Conservation (phyloP, 2,888 invertebrate species). For the Stictocephala bisonia region DNA sequence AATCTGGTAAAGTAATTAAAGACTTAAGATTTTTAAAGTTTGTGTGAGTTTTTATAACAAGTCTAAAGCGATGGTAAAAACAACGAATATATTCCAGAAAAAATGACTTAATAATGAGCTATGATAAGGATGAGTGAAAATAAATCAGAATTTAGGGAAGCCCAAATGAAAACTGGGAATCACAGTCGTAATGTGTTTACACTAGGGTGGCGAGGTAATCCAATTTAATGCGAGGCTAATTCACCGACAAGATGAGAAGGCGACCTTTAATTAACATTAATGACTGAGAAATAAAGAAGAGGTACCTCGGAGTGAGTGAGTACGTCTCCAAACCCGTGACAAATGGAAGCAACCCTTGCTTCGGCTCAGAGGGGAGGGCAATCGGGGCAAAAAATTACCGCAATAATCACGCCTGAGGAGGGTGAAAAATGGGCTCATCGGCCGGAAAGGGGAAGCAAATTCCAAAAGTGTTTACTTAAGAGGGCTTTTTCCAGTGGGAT, state of each 20-base stretch:
- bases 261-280: constrained; percentile 33
- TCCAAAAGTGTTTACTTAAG: neutral
- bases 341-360: neutral
- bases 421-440: neutral
- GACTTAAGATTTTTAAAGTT: too few relatives aligned
- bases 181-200: neutral
- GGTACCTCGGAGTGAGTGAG: neutral
- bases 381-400: constrained; percentile 28
- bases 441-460: neutral
- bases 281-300: constrained; percentile 21
- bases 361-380: constrained; percentile 2
- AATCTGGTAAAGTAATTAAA: too few relatives aligned
- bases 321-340: constrained; percentile 11
- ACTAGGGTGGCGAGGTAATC: too few relatives aligned
- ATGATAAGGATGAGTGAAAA: too few relatives aligned
- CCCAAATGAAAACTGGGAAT: neutral
- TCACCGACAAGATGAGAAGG: neutral
- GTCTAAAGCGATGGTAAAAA: too few relatives aligned
- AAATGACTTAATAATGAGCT: too few relatives aligned
- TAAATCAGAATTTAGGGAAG: too few relatives aligned
- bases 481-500: neutral
- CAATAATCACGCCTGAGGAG: constrained; percentile 17
- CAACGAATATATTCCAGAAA: too few relatives aligned
- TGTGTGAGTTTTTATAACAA: too few relatives aligned
- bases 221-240: constrained; percentile 2